These are phyloP conservation scores for Plumapathes pennacea DNA, from an alignment of 92 coral and sea anemone species.

Conservation along the genomic window DNA sequence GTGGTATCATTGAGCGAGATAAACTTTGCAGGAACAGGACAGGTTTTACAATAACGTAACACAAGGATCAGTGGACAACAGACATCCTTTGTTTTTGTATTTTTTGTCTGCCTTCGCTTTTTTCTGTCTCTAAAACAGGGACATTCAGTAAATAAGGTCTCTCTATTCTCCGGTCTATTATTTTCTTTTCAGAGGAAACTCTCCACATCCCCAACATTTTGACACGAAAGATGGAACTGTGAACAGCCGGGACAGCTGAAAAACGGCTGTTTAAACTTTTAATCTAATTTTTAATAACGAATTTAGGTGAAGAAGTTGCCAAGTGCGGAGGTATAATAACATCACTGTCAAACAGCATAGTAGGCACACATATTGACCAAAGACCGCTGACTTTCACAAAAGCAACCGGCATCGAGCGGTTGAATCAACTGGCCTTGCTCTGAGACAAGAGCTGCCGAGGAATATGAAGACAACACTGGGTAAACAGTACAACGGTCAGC, in stretches of 20 bases:
- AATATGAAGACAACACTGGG: constrained; percentile 11
- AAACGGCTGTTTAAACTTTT: constrained; percentile 75
- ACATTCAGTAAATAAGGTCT: constrained; percentile 45
- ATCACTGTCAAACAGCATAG: constrained; percentile 50
- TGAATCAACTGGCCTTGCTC: constrained; percentile 53
- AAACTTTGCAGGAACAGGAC: too few relatives aligned
- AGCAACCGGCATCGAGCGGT: constrained; percentile 4
- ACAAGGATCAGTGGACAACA: not conserved
- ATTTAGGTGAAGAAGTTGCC: constrained; percentile 37
- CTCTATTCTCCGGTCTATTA: constrained; percentile 20
- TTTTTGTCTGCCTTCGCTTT: constrained; percentile 24
- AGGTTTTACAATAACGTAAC: too few relatives aligned
- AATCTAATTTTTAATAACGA: constrained; percentile 56
- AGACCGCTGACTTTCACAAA: constrained; percentile 5
- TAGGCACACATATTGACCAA: constrained; percentile 19
- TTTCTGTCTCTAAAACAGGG: constrained; percentile 23
- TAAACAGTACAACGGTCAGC: constrained; percentile 24
- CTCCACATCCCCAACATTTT: constrained; percentile 6
- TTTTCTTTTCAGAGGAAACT: constrained; percentile 21
- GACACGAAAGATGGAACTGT: not conserved
- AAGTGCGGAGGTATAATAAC: constrained; percentile 30
- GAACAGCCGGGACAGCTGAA: constrained; percentile 69
- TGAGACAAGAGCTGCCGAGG: constrained; percentile 6
- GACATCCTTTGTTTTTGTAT: not conserved
- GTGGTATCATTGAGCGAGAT: too few relatives aligned